Conservation (phyloP, 2,888 invertebrate genomes). For the Melangyna quadrimaculata region DNA sequence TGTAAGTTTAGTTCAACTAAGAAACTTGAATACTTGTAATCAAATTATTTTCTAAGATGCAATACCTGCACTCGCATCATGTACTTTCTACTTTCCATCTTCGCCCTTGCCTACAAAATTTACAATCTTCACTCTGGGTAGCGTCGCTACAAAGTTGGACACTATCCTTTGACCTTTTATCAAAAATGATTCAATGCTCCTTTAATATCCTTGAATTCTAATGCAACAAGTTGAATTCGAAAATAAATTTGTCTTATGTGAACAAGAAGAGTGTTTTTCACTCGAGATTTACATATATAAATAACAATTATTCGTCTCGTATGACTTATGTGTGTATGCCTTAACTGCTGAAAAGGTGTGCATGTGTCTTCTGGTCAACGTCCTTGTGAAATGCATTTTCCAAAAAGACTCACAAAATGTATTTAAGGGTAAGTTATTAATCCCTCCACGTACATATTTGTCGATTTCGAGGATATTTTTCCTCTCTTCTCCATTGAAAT, state of each 20-base stretch:
- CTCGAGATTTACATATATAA: background rate
- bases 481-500: background rate
- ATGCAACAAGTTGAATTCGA: conserved; percentile 38
- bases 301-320: background rate
- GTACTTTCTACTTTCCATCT: background rate
- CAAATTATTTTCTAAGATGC: too few relatives aligned
- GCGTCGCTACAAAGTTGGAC: background rate
- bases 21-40: too few relatives aligned
- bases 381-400: conserved; percentile 30
- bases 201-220: background rate
- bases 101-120: too few relatives aligned
- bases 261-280: background rate
- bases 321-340: background rate
- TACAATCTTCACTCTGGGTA: too few relatives aligned
- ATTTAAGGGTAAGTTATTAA: conserved; percentile 29
- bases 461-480: conserved; percentile 15
- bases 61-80: too few relatives aligned
- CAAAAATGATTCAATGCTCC: background rate
- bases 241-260: background rate
- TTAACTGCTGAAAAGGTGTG: background rate
- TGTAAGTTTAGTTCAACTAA: too few relatives aligned
- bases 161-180: background rate
- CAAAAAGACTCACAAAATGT: conserved; percentile 5
- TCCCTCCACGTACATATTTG: conserved; percentile 23
- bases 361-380: conserved; percentile 24